Conservation (phyloP, 2,797 vertebrate genomes). For the Tinamus major region DNA sequence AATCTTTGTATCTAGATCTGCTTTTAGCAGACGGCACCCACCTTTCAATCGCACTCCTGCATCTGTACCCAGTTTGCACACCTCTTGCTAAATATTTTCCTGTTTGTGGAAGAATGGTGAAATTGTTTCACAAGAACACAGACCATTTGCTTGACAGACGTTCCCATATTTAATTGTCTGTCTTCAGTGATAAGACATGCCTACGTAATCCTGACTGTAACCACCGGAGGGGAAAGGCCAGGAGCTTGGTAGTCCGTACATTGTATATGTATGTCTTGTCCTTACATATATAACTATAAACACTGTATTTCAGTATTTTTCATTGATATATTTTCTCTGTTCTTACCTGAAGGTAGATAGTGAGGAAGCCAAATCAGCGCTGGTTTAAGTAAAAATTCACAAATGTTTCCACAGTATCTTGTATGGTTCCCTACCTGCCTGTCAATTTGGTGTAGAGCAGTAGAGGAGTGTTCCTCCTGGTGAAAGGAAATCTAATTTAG, state of each 20-base stretch:
- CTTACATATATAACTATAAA: background rate
- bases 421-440: background rate
- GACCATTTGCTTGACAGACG: background rate
- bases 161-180: conserved; percentile 56
- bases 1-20: conserved; percentile 19
- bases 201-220: conserved; percentile 3
- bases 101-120: conserved; percentile 63
- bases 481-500: conserved; percentile 7
- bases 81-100: conserved; percentile 75
- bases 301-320: background rate
- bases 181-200: conserved; percentile 49
- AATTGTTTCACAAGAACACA: conserved; percentile 70
- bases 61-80: conserved; percentile 24
- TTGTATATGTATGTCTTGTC: too few relatives aligned
- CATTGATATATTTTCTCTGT: background rate
- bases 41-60: background rate
- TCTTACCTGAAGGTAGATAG: background rate
- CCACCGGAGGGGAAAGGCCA: background rate
- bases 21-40: background rate
- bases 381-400: background rate
- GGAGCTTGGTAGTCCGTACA: background rate
- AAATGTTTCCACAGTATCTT: background rate
- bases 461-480: background rate
- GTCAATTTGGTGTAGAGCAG: background rate
- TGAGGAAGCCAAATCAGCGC: background rate